These are phyloP conservation scores for Sus scrofa DNA, from an alignment of 2,113 vertebrate genomes.

Conservation along the genomic window DNA sequence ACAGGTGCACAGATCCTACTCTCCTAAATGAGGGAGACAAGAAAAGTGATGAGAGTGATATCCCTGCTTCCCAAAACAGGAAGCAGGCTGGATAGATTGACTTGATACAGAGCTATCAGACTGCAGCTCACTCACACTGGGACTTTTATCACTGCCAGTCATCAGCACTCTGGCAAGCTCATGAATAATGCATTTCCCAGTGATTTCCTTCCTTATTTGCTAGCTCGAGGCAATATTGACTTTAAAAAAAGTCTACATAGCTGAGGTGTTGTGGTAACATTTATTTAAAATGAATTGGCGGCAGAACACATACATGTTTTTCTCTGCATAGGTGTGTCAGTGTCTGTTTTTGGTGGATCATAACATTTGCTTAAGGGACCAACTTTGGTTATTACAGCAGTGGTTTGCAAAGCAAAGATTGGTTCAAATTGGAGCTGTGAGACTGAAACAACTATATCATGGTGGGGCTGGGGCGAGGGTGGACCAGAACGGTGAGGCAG, in stretches of 20 bases:
- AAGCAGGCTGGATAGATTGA: slow-evolving; percentile 84
- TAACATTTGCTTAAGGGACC: slow-evolving; percentile 53
- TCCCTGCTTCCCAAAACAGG: slow-evolving; percentile 81
- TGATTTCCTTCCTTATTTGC: slow-evolving; percentile 85
- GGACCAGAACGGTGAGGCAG: background rate
- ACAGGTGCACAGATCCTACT: slow-evolving; percentile 72
- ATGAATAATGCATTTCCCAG: slow-evolving; percentile 86
- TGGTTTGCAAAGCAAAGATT: slow-evolving; percentile 35
- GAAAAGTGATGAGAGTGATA: slow-evolving; percentile 82
- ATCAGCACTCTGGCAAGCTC: slow-evolving; percentile 82
- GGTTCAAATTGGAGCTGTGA: background rate
- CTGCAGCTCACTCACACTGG: slow-evolving; percentile 71
- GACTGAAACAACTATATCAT: background rate
- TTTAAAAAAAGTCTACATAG: slow-evolving; percentile 44
- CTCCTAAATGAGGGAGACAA: slow-evolving; percentile 69
- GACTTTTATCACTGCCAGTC: slow-evolving; percentile 84
- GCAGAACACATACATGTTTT: slow-evolving; percentile 48
- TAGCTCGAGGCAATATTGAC: slow-evolving; percentile 76
- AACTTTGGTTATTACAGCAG: background rate
- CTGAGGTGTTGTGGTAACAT: slow-evolving; percentile 71
- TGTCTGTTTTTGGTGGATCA: slow-evolving; percentile 34
- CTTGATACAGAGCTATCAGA: slow-evolving; percentile 85
- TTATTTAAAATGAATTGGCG: slow-evolving; percentile 72
- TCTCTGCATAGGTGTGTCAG: background rate
- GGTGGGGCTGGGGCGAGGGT: background rate